Evolutionary conservation across 2,113 vertebrate genomes (phyloP).

Genomic region (Emydura subglobosa): DNA sequence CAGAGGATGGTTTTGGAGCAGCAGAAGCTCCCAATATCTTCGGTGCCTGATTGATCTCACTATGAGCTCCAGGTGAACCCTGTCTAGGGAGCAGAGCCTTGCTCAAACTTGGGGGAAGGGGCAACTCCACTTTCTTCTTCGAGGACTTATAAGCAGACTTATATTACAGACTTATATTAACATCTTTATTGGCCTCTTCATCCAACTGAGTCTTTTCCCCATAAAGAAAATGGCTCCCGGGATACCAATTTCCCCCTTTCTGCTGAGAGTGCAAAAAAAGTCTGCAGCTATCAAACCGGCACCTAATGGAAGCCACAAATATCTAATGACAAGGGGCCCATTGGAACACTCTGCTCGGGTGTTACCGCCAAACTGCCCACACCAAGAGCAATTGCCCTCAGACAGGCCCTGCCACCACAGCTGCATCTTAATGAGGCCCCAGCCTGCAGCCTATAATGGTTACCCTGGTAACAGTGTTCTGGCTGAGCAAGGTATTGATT

Average conservation of each 20-base stretch:
- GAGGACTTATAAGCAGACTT: too few relatives aligned
- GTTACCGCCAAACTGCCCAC: slow-evolving; percentile 47
- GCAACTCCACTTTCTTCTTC: too few relatives aligned
- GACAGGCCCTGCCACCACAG: background rate
- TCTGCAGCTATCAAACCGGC: slow-evolving; percentile 65
- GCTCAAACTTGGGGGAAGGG: too few relatives aligned
- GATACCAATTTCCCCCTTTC: slow-evolving; percentile 72
- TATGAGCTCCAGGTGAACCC: too few relatives aligned
- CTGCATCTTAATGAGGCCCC: slow-evolving; percentile 65
- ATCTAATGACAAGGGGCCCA: slow-evolving; percentile 52
- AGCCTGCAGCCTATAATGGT: slow-evolving; percentile 58
- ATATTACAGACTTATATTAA: slow-evolving; percentile 28
- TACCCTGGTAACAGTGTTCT: slow-evolving; percentile 76
- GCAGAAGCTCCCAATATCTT: too few relatives aligned
- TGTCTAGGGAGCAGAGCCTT: too few relatives aligned
- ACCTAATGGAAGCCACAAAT: slow-evolving; percentile 61
- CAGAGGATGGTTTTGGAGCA: too few relatives aligned
- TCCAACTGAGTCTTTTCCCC: slow-evolving; percentile 66
- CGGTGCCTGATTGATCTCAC: too few relatives aligned
- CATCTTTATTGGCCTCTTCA: slow-evolving; percentile 66
- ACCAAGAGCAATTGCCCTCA: slow-evolving; percentile 50
- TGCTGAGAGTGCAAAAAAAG: slow-evolving; percentile 65
- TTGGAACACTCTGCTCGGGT: slow-evolving; percentile 26
- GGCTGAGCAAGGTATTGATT: slow-evolving; percentile 81
- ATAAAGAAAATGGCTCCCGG: slow-evolving; percentile 72